Evolutionary conservation across 2,888 invertebrate species (phyloP), one percentile per base, ranked within the genome.

Genomic region (Andrena trimmerana): DNA sequence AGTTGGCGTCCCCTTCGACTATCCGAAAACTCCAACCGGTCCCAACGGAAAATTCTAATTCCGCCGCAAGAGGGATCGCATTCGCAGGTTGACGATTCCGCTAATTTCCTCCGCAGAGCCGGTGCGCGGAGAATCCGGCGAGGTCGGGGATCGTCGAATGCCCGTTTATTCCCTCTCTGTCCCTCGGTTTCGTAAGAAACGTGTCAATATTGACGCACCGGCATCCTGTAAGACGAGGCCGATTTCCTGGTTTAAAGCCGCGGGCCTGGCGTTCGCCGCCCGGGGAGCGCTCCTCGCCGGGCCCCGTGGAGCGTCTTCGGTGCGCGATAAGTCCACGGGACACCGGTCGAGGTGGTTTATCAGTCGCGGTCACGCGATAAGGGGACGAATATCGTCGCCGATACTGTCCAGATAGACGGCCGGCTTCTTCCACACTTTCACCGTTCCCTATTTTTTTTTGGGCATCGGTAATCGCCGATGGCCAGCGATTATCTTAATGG

Each of bases 171-270:
- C 27, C 27, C 50, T 62, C 52, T 48, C 24, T 16, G 57, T 42
- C 42, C 3, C 29, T 42, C 24, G 2, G 78, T 89, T 91, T 92
- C 89, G 88, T 86, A 89, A 91, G 90, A 90, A 90, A 92, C 84
- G 83, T 89, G 92, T 91, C 91, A 93, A 93, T 92, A 93, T 93
- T 93, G 91, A 91, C 91, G 79, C 84, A 83, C 73, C 70, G 80
- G 89, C 86, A 90, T 91, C 90, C 90, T 90, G 92, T 91, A 91
- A 92, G 89, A 82, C 88, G 89, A 92, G 90, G 90, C 86, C 89
- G 87, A 89, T 91, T 92, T 91, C 91, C 86, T 82, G 81, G 86
- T 85, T 74, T 75, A 78, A 88, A 83, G 77, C 74, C 75, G 66
- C 72, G 70, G 67, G 36, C 73, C 74, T 63, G 73, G 48, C 54